Conservation (phyloP, 2,888 invertebrate genomes). For the Acleris literana region DNA sequence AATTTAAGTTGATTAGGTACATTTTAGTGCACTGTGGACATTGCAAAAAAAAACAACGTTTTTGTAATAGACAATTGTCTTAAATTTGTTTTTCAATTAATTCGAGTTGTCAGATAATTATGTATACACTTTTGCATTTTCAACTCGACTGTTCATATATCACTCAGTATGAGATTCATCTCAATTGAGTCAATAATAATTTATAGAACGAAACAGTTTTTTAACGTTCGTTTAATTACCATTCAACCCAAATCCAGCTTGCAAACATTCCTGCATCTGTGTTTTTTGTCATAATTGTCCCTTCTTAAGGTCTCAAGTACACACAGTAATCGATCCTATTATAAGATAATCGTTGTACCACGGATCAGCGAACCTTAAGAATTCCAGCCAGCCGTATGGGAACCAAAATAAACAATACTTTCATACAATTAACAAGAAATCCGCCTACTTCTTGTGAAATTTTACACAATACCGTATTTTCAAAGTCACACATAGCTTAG, state of each 20-base stretch:
- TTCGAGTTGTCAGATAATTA: too few relatives aligned
- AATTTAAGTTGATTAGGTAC: too few relatives aligned
- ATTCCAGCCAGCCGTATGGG: slow-evolving; percentile 15
- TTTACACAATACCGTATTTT: slow-evolving; percentile 26
- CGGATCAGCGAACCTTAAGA: slow-evolving; percentile 27
- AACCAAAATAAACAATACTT: slow-evolving; percentile 17
- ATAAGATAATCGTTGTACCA: slow-evolving; percentile 3
- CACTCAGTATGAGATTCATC: too few relatives aligned
- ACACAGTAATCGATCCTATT: slow-evolving; percentile 5
- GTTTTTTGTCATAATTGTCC: background rate
- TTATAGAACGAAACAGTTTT: background rate
- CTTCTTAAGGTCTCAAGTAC: background rate
- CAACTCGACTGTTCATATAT: too few relatives aligned
- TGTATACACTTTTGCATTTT: too few relatives aligned
- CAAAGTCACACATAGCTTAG: slow-evolving; percentile 23
- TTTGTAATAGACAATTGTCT: too few relatives aligned
- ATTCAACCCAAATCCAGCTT: background rate
- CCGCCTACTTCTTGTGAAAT: slow-evolving; percentile 17
- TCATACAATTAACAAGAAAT: slow-evolving; percentile 20
- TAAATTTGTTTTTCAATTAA: too few relatives aligned
- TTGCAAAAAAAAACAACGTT: too few relatives aligned
- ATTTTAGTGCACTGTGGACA: too few relatives aligned
- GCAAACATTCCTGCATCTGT: too few relatives aligned
- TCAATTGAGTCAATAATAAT: too few relatives aligned
- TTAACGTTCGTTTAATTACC: background rate